phyloP scores from a whole-genome alignment of 2,113 vertebrate genomes.

The Argyrosomus japonicus region DNA sequence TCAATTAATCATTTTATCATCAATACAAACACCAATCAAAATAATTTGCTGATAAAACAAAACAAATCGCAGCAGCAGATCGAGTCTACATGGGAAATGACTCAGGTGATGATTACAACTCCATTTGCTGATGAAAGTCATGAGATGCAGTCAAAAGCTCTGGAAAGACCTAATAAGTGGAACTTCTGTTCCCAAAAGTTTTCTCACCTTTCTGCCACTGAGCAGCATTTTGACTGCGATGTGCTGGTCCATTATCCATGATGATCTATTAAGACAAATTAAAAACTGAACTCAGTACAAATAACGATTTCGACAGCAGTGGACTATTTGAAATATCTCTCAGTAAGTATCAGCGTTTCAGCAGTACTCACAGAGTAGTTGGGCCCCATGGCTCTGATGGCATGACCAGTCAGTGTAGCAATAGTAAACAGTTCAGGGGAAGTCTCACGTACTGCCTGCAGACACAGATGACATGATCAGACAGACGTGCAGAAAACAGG shows the following conservation, averaged over 20 bases:
- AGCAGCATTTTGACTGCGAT: conserved; percentile 68
- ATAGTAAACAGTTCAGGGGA: conserved; percentile 85
- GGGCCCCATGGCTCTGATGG: conserved; percentile 86
- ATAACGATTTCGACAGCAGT: background rate
- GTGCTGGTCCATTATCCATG: conserved; percentile 87
- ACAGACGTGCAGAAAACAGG: background rate
- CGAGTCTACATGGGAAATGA: background rate
- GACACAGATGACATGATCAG: conserved; percentile 20
- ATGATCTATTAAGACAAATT: conserved; percentile 80
- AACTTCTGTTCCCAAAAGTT: background rate
- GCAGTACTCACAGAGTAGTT: conserved; percentile 84
- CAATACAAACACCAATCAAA: too few relatives aligned
- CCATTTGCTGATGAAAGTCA: background rate
- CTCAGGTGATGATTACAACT: background rate
- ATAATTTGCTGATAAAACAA: too few relatives aligned
- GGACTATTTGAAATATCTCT: background rate
- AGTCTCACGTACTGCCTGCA: conserved; percentile 77
- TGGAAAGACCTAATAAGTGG: background rate
- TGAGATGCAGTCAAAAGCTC: background rate
- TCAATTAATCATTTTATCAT: background rate
- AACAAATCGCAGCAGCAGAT: too few relatives aligned
- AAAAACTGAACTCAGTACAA: background rate
- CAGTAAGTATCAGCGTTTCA: background rate
- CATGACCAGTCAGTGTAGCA: conserved; percentile 87
- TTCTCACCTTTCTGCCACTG: conserved; percentile 84